Percentiles rank a stretch among this genome's conserved stretches.
Evolutionary conservation across 1,140 invertebrate genomes (phyloP).

Genomic region (Oncopeltus fasciatus): DNA sequence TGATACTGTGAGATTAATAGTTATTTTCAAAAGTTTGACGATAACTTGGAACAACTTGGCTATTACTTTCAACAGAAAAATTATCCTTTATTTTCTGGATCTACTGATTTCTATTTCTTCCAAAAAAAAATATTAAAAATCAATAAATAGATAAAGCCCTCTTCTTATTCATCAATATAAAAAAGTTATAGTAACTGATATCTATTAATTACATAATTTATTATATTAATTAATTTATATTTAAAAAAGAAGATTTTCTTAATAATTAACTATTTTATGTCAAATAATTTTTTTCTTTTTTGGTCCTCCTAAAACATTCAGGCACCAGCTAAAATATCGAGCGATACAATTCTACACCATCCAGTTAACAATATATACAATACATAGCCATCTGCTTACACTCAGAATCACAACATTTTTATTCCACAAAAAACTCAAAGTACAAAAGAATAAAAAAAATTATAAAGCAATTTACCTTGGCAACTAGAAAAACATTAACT

Average conservation of each 20-base stretch:
- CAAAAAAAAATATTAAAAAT: background rate
- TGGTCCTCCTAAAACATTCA: constrained; percentile 17
- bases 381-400: background rate
- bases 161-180: background rate
- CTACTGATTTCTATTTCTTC: background rate
- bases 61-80: background rate
- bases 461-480: constrained; percentile 2
- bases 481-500: background rate
- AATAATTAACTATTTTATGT: constrained; percentile 4
- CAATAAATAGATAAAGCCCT: background rate
- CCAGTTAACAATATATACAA: constrained; percentile 3
- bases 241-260: constrained; percentile 9
- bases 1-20: too few species aligned
- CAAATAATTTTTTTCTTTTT: constrained; percentile 1
- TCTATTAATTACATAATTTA: background rate
- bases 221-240: background rate
- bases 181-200: background rate
- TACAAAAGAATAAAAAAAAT: constrained; percentile 15
- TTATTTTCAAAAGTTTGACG: background rate
- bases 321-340: constrained; percentile 14
- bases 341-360: constrained; percentile 11
- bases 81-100: too few species aligned
- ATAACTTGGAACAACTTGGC: background rate
- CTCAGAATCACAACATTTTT: constrained; percentile 7
- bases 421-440: constrained; percentile 3